Conservation (phyloP, 2,797 vertebrate species). For the Pipistrellus pipistrellus region DNA sequence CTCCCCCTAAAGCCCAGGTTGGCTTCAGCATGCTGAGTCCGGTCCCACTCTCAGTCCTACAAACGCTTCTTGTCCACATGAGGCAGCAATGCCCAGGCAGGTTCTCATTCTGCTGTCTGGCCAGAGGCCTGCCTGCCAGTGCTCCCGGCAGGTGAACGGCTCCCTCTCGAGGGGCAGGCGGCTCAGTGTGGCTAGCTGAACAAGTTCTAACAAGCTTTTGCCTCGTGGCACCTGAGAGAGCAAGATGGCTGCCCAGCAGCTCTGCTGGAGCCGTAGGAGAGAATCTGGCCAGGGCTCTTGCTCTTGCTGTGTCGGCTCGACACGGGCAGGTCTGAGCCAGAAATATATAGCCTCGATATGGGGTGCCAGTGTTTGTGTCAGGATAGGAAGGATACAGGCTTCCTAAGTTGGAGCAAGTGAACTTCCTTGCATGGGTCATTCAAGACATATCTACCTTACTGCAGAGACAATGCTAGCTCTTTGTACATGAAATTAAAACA, state of each 20-base stretch:
- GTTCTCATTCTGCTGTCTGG: neutral
- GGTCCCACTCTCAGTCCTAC: neutral
- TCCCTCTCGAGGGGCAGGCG: neutral
- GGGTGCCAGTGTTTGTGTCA: neutral
- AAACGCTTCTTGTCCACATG: neutral
- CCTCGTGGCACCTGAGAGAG: neutral
- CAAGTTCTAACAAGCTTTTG: neutral
- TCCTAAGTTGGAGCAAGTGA: neutral
- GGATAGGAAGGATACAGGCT: neutral
- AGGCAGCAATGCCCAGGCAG: neutral
- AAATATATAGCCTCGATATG: neutral
- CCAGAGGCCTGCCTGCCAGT: neutral
- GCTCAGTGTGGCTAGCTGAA: neutral
- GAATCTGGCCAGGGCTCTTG: neutral
- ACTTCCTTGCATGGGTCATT: neutral
- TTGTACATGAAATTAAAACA: neutral
- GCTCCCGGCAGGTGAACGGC: neutral
- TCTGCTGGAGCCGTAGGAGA: neutral
- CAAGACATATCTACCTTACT: neutral
- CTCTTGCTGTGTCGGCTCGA: neutral
- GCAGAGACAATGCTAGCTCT: neutral
- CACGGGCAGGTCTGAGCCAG: neutral
- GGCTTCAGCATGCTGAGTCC: neutral
- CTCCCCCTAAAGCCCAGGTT: neutral
- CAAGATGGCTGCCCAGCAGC: neutral